These are phyloP conservation scores for Synanthedon tipuliformis DNA, from an alignment of 2,888 invertebrate genomes.

Conservation along the genomic window DNA sequence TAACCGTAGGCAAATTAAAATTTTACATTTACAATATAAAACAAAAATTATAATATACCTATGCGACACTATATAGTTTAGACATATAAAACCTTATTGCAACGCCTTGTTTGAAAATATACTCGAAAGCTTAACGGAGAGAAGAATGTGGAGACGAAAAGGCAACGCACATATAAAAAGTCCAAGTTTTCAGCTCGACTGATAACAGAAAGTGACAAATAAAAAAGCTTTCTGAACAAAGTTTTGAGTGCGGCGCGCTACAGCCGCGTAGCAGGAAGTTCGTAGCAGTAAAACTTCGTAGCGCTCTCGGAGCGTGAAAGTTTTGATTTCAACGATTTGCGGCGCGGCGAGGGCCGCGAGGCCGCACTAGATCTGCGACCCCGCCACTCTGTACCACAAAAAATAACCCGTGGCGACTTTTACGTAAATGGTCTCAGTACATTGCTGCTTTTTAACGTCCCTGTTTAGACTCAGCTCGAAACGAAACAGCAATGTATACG, in stretches of 20 bases:
- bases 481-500: slow-evolving; percentile 27
- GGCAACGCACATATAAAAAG: too few species aligned
- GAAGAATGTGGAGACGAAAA: too few species aligned
- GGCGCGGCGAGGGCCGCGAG: slow-evolving; percentile 61
- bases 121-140: too few species aligned
- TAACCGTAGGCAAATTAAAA: too few species aligned
- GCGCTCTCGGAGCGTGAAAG: slow-evolving; percentile 70
- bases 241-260: slow-evolving; percentile 65
- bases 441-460: slow-evolving; percentile 13
- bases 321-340: slow-evolving; percentile 71
- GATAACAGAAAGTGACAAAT: slow-evolving; percentile 66
- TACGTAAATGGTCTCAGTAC: slow-evolving; percentile 11
- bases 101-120: too few species aligned
- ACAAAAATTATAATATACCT: too few species aligned
- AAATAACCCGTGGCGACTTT: not conserved
- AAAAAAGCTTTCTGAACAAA: slow-evolving; percentile 67
- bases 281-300: slow-evolving; percentile 70
- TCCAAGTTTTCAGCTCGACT: slow-evolving; percentile 27
- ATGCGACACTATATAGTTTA: too few species aligned
- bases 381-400: slow-evolving; percentile 29
- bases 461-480: not conserved
- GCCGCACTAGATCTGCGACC: slow-evolving; percentile 57
- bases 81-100: too few species aligned
- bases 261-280: slow-evolving; percentile 68
- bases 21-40: too few species aligned